A percentile compares a stretch with the other conserved stretches of the same genome.
Conservation (phyloP, 2,797 vertebrate genomes). For the Neosilurus mollespiculum region DNA sequence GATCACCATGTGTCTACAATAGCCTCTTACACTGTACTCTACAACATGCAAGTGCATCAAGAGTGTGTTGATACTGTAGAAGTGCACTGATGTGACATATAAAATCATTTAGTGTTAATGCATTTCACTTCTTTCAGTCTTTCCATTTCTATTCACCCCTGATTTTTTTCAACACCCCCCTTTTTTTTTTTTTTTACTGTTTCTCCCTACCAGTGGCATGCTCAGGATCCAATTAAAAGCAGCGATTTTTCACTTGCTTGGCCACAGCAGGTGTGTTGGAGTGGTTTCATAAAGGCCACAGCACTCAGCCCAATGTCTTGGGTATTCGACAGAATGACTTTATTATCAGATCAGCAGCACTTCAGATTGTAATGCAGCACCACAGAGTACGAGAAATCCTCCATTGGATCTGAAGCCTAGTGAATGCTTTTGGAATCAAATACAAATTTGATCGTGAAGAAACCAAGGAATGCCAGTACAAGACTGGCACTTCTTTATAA, state of each 20-base stretch:
- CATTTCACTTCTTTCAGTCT: not conserved
- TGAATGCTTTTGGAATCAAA: not conserved
- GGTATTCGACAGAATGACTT: slow-evolving; percentile 70
- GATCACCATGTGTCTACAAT: not conserved
- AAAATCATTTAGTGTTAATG: not conserved
- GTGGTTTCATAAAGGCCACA: slow-evolving; percentile 68
- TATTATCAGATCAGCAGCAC: slow-evolving; percentile 70
- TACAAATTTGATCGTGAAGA: not conserved
- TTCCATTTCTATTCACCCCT: not conserved
- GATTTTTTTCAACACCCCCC: too few relatives aligned
- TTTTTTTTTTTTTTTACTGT: not conserved
- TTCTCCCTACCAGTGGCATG: slow-evolving; percentile 63
- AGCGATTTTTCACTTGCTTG: slow-evolving; percentile 60
- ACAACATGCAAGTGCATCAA: not conserved
- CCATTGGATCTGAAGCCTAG: not conserved
- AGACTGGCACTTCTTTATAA: not conserved
- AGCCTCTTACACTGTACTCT: not conserved
- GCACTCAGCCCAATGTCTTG: slow-evolving; percentile 61
- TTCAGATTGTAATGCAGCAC: slow-evolving; percentile 27
- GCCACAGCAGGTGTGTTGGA: slow-evolving; percentile 62
- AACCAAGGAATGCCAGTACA: not conserved
- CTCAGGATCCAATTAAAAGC: slow-evolving; percentile 73
- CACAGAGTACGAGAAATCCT: slow-evolving; percentile 17
- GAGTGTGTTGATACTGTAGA: not conserved
- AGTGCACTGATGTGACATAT: not conserved